A percentile compares a stretch with the other conserved stretches of the same genome.
Evolutionary conservation across 2,888 invertebrate genomes (phyloP).

Genomic region (Copidosoma aretas): DNA sequence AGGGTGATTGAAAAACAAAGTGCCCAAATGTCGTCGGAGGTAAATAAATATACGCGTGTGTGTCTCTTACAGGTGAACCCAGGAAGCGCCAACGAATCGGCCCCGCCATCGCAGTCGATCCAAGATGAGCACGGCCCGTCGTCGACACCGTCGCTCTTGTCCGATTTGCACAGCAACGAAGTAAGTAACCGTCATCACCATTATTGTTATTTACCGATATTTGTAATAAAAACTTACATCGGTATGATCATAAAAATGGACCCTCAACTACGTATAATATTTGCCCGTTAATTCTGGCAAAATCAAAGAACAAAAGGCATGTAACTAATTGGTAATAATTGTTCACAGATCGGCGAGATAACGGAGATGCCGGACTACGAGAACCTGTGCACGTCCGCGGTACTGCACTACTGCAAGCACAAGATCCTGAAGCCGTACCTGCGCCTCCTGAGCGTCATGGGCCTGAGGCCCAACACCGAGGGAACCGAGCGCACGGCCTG

Average conservation of each 20-base stretch:
- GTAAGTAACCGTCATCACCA: constrained; percentile 48
- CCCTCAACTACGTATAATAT: too few species aligned
- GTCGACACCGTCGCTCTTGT: constrained; percentile 53
- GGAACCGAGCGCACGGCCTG: constrained; percentile 68
- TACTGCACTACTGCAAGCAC: constrained; percentile 81
- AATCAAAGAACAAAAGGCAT: too few species aligned
- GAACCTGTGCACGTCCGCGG: constrained; percentile 77
- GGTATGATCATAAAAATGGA: too few species aligned
- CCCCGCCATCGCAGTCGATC: constrained; percentile 43
- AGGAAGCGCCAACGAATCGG: neutral
- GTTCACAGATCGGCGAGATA: constrained; percentile 73
- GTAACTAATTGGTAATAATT: too few species aligned
- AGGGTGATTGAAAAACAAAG: too few species aligned
- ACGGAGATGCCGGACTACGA: constrained; percentile 73
- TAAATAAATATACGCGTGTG: too few species aligned
- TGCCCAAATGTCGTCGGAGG: too few species aligned
- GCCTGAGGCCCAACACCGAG: constrained; percentile 74
- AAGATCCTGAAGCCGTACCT: constrained; percentile 82
- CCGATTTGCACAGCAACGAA: constrained; percentile 58
- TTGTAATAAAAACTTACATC: too few species aligned
- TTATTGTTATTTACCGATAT: neutral
- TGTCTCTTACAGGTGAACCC: too few species aligned
- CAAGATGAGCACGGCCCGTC: constrained; percentile 47
- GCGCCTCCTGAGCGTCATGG: constrained; percentile 76
- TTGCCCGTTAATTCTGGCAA: too few species aligned